A percentile compares a stretch with the other conserved stretches of the same genome.
Conservation (phyloP, 92 coral and sea anemone genomes). For the Porites lobata region DNA sequence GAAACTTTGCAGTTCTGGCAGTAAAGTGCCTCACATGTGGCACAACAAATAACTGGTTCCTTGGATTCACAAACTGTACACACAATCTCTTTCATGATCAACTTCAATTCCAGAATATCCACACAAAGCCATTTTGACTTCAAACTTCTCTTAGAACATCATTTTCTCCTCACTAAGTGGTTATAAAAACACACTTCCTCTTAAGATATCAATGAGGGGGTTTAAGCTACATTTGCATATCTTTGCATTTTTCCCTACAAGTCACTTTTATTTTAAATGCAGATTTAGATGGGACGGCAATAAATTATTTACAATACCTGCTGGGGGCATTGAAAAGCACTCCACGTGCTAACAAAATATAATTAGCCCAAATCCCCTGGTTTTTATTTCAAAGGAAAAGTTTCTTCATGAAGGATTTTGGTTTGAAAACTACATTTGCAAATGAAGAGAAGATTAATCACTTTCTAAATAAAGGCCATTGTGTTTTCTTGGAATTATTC, state of each 20-base stretch:
- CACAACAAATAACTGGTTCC: slow-evolving; percentile 92
- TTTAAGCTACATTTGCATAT: slow-evolving; percentile 42
- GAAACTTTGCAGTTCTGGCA: slow-evolving; percentile 77
- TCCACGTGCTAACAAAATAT: neutral
- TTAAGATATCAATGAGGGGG: slow-evolving; percentile 1
- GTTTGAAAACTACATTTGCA: neutral
- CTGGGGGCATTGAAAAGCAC: neutral
- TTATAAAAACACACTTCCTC: slow-evolving; percentile 23
- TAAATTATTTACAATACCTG: slow-evolving; percentile 55
- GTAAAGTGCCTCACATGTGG: slow-evolving; percentile 91
- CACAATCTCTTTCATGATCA: slow-evolving; percentile 79
- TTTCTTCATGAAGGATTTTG: neutral
- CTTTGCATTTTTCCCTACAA: slow-evolving; percentile 31
- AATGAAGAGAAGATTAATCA: slow-evolving; percentile 19
- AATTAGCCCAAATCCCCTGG: neutral
- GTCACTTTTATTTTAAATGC: slow-evolving; percentile 52
- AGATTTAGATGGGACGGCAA: slow-evolving; percentile 43
- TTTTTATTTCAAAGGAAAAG: neutral
- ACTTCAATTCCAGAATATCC: neutral
- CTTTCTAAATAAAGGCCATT: slow-evolving; percentile 5
- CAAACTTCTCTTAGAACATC: slow-evolving; percentile 4
- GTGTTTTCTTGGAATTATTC: slow-evolving; percentile 32
- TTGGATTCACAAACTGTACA: slow-evolving; percentile 90
- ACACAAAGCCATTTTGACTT: slow-evolving; percentile 11
- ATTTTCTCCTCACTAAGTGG: slow-evolving; percentile 15